Conservation (phyloP, 2,888 invertebrate genomes). For the Parnassius smintheus region DNA sequence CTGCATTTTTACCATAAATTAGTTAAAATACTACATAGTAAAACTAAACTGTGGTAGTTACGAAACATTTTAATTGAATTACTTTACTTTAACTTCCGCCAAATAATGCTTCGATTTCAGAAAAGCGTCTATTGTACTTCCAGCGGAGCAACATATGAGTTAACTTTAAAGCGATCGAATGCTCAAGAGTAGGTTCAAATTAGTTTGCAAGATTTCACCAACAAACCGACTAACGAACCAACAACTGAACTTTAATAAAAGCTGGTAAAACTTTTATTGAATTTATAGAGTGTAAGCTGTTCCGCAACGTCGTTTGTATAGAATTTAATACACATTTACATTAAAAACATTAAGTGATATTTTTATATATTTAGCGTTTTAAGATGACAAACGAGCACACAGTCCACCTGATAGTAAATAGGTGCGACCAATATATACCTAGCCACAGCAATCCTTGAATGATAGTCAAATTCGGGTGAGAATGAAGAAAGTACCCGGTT, state of each 20-base stretch:
- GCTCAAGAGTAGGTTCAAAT: conserved; percentile 4
- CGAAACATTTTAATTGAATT: too few relatives aligned
- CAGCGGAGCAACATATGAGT: conserved; percentile 6
- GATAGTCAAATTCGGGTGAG: too few relatives aligned
- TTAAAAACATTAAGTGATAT: not conserved
- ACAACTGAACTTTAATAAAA: conserved; percentile 17
- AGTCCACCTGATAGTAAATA: too few relatives aligned
- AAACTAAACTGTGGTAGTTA: too few relatives aligned
- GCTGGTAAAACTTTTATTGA: conserved; percentile 9
- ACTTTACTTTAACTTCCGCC: conserved; percentile 1
- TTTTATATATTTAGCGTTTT: too few relatives aligned
- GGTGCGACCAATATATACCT: too few relatives aligned
- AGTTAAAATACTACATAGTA: too few relatives aligned
- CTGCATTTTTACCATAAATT: too few relatives aligned
- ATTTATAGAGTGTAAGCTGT: conserved; percentile 5
- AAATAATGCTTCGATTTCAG: conserved; percentile 8
- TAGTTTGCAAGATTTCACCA: conserved; percentile 19
- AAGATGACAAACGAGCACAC: too few relatives aligned
- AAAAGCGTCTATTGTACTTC: conserved; percentile 7
- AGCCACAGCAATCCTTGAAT: too few relatives aligned
- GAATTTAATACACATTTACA: not conserved
- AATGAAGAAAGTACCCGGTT: too few relatives aligned
- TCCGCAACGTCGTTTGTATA: conserved; percentile 2
- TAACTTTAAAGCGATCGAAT: conserved; percentile 18
- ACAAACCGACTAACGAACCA: conserved; percentile 16